A percentile compares a stretch with the other conserved stretches of the same genome.
Conservation (phyloP, 1,140 invertebrate species). For the Macrobrachium rosenbergii region DNA sequence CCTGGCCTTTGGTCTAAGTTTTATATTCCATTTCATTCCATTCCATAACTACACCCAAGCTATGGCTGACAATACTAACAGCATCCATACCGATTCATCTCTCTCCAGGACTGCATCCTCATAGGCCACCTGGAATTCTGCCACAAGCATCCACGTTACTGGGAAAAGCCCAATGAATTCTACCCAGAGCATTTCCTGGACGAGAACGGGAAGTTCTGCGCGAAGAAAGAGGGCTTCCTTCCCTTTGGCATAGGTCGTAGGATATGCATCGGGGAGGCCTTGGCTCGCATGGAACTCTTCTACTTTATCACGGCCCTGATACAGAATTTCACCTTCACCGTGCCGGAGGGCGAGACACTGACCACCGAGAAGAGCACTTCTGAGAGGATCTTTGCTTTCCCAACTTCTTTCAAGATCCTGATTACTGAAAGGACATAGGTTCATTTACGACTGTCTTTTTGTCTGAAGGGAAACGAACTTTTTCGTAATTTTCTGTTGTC, state of each 20-base stretch:
- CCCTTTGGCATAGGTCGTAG: conserved; percentile 26
- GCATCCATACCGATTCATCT: neutral
- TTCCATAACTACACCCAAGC: too few relatives aligned
- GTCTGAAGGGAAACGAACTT: too few relatives aligned
- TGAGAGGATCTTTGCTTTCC: too few relatives aligned
- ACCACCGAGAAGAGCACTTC: too few relatives aligned
- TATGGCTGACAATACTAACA: too few relatives aligned
- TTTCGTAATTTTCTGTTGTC: too few relatives aligned
- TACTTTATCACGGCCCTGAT: conserved; percentile 16
- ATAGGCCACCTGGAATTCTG: conserved; percentile 89
- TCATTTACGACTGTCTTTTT: too few relatives aligned
- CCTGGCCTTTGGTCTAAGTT: neutral
- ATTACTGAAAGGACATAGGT: too few relatives aligned
- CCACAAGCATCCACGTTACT: conserved; percentile 82
- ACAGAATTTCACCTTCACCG: conserved; percentile 16
- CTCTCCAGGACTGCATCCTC: conserved; percentile 74
- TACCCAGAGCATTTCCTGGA: conserved; percentile 80
- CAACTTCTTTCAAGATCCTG: too few relatives aligned
- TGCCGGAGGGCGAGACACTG: neutral
- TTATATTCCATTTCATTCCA: neutral
- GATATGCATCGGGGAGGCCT: conserved; percentile 18
- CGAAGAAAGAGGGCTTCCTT: conserved; percentile 31
- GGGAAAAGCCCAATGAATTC: conserved; percentile 81
- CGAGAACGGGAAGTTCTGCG: conserved; percentile 74
- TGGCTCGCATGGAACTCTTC: conserved; percentile 39